A percentile compares a stretch with the other conserved stretches of the same genome.
Conservation (phyloP, 2,888 invertebrate genomes). For the Parasteatoda lunata region DNA sequence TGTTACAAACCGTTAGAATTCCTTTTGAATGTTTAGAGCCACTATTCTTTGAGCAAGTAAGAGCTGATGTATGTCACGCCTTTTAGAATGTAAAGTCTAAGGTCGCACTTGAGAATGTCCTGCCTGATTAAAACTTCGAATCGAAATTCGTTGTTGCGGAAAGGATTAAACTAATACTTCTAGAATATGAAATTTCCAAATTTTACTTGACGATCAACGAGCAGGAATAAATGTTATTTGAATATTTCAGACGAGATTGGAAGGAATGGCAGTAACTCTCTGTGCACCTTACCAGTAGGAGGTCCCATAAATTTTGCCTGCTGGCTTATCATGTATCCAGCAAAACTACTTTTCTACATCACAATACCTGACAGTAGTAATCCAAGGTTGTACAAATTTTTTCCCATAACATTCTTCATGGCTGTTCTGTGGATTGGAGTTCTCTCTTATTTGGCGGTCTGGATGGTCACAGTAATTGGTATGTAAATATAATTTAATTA, state of each 20-base stretch:
- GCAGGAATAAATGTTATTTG: no score
- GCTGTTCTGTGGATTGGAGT: conserved; percentile 95
- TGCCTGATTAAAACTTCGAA: no score
- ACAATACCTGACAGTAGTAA: conserved; percentile 94
- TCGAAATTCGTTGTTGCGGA: no score
- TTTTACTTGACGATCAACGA: no score
- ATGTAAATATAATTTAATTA: neutral
- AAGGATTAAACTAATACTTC: no score
- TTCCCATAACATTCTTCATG: conserved; percentile 91
- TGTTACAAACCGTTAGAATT: no score
- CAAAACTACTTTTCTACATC: conserved; percentile 86
- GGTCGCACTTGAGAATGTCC: no score
- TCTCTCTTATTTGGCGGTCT: conserved; percentile 91
- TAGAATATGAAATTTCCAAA: no score
- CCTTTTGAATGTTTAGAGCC: no score
- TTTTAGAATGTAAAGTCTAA: no score
- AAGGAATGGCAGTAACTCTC: conserved; percentile 67
- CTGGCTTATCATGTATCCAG: conserved; percentile 92
- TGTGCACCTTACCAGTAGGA: conserved; percentile 66
- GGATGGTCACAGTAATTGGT: conserved; percentile 94
- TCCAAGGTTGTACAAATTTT: conserved; percentile 84
- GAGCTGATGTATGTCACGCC: no score
- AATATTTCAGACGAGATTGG: conserved; percentile 26
- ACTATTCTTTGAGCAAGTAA: no score
- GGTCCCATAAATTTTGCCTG: conserved; percentile 71